These are phyloP conservation scores for Xyrauchen texanus DNA, from an alignment of 2,113 vertebrate genomes.

Conservation along the genomic window DNA sequence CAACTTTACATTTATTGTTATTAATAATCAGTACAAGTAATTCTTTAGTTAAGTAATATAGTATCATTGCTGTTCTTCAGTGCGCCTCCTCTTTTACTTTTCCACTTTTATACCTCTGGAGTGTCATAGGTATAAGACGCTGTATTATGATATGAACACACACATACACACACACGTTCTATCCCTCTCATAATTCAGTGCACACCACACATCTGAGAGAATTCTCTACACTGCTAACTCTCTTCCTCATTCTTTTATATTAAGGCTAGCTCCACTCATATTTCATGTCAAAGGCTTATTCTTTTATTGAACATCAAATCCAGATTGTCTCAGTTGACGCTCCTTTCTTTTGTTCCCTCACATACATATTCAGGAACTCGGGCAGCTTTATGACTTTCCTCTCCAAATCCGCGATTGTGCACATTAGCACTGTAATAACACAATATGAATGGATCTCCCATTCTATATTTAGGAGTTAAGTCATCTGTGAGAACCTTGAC, in stretches of 20 bases:
- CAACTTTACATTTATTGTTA: no score
- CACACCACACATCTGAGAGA: slow-evolving; percentile 74
- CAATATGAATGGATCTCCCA: slow-evolving; percentile 65
- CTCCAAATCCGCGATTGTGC: slow-evolving; percentile 69
- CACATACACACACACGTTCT: slow-evolving; percentile 62
- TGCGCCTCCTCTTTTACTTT: slow-evolving; percentile 22
- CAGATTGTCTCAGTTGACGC: slow-evolving; percentile 71
- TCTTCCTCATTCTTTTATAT: slow-evolving; percentile 77
- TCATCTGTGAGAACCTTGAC: slow-evolving; percentile 58
- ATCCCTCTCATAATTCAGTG: slow-evolving; percentile 67
- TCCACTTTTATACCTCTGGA: slow-evolving; percentile 36
- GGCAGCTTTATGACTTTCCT: slow-evolving; percentile 57
- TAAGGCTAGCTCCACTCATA: slow-evolving; percentile 73
- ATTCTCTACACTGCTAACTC: slow-evolving; percentile 78
- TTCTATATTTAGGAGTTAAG: slow-evolving; percentile 74
- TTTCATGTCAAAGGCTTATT: slow-evolving; percentile 78
- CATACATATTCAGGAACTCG: slow-evolving; percentile 76
- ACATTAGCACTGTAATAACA: slow-evolving; percentile 73
- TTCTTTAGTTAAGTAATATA: no score
- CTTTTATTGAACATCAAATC: slow-evolving; percentile 82
- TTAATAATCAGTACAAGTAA: no score
- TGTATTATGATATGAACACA: slow-evolving; percentile 44
- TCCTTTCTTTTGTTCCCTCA: slow-evolving; percentile 52
- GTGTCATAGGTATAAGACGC: slow-evolving; percentile 48
- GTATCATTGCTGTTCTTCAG: slow-evolving; percentile 1